Base-by-base conservation (phyloP, 2,888 invertebrate species). In the Nowickia ferox region DNA sequence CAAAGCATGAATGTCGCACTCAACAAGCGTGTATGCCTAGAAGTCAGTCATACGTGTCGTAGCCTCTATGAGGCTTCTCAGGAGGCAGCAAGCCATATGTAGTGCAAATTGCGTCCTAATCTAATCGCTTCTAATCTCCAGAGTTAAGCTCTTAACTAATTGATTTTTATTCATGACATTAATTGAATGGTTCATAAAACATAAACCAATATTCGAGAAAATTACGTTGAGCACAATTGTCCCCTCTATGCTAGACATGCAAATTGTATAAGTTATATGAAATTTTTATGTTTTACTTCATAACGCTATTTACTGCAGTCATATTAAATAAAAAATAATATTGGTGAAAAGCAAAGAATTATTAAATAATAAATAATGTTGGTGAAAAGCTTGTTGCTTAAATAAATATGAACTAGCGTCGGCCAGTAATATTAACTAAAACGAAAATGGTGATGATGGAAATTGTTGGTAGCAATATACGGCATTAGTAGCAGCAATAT, bases 191-290 rank as follows among this genome's bases (percentile, higher is more conserved):
- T 38, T 51, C 22, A 63, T 57, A 69, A 65, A 71, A 79, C 46
- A 19, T 30, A 61, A 84, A 30, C 71, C n/a, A 77, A 65, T 72
- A 74, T 59, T 38, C 48, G 55, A 55, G 75, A 51, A 44, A 17
- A 44, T 51, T 13, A 40, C 11, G 38, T 46, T 51, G 44, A 76
- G 66, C 71, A 78, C 19, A 51, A 65, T 78, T 79, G 75, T 46
- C 71, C 65, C 46, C 69, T 74, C 84, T 65, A 22, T 65, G 40
- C 42, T 42, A 53, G 59, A 71, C 83, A 86, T 79, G 86, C 86
- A 86, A n/a, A 83, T 65, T 17, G 51, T 79, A 59, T 79, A 57
- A 72, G 42, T 69, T 82, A 51, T 69, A 63, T 44, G 48, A 63
- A 48, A 48, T 48, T 15, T 44, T 44, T 11, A 22, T 46, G n/a